phyloP scores from a whole-genome alignment of 2,797 vertebrate species.

The Adelosebastes latens region DNA sequence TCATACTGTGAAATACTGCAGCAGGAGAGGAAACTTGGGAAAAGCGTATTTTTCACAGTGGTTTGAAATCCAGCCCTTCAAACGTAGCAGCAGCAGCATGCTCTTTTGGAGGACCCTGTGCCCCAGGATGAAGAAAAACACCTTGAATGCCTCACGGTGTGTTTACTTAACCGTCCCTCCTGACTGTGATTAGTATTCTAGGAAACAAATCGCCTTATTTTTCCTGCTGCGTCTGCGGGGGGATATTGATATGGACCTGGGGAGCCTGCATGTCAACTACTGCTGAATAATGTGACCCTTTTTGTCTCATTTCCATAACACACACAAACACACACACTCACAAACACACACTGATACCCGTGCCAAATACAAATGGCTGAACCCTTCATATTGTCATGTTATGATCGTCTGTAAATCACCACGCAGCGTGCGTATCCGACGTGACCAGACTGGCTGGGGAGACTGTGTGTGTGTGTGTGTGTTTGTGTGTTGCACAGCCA shows the following conservation, averaged over 20 bases:
- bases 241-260: constrained; percentile 71
- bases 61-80: constrained; percentile 40
- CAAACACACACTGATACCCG: constrained; percentile 12
- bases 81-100: not conserved
- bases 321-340: constrained; percentile 14
- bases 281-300: constrained; percentile 73
- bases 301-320: constrained; percentile 64
- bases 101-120: constrained; percentile 21
- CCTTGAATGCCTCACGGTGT: constrained; percentile 24
- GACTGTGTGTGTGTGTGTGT: not conserved
- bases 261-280: constrained; percentile 66
- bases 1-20: not conserved
- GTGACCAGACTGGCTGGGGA: constrained; percentile 18
- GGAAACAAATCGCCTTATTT: constrained; percentile 68
- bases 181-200: constrained; percentile 57
- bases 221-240: constrained; percentile 34
- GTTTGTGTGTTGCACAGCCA: constrained; percentile 4
- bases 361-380: constrained; percentile 45
- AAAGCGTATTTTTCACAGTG: not conserved
- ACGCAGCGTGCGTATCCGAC: constrained; percentile 15
- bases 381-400: constrained; percentile 46
- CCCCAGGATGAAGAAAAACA: constrained; percentile 30
- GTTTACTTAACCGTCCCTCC: constrained; percentile 48
- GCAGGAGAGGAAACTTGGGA: not conserved
- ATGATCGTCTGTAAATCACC: constrained; percentile 44